Conservation (phyloP, 2,888 invertebrate species). For the Lepidocyrtoides sp. region DNA sequence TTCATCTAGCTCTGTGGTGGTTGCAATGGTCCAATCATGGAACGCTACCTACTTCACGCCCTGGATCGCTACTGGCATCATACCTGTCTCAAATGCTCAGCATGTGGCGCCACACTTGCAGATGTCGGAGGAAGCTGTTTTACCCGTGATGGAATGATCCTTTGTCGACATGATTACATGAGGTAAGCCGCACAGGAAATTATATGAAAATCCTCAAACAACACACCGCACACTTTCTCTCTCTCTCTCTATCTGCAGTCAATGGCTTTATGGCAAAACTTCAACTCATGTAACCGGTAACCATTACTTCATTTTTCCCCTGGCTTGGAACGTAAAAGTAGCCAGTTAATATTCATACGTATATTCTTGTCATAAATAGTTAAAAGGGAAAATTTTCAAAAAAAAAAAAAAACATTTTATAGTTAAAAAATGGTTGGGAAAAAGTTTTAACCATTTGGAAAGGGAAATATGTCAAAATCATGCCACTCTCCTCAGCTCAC, state of each 20-base stretch:
- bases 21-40: slow-evolving; percentile 95
- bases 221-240: background rate
- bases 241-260: background rate
- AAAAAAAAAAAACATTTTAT: too few species aligned
- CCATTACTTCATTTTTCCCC: slow-evolving; percentile 10
- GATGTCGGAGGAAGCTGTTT: slow-evolving; percentile 97
- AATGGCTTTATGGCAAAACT: slow-evolving; percentile 46
- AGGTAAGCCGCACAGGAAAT: slow-evolving; percentile 89
- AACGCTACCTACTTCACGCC: slow-evolving; percentile 96
- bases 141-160: slow-evolving; percentile 97
- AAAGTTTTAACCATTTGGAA: slow-evolving; percentile 56
- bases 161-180: slow-evolving; percentile 98
- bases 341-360: slow-evolving; percentile 67
- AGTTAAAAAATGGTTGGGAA: too few species aligned
- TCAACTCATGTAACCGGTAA: background rate
- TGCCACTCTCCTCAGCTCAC: slow-evolving; percentile 16
- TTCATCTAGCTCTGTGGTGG: slow-evolving; percentile 90
- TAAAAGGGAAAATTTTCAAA: slow-evolving; percentile 45
- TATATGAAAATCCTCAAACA: slow-evolving; percentile 34
- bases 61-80: slow-evolving; percentile 99
- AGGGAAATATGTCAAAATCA: slow-evolving; percentile 56
- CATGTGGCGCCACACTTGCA: slow-evolving; percentile 91
- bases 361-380: slow-evolving; percentile 63
- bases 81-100: slow-evolving; percentile 97
- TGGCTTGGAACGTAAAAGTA: slow-evolving; percentile 17